phyloP scores from a whole-genome alignment of 2,888 invertebrate genomes.

The Eumacrocentrus americanus region DNA sequence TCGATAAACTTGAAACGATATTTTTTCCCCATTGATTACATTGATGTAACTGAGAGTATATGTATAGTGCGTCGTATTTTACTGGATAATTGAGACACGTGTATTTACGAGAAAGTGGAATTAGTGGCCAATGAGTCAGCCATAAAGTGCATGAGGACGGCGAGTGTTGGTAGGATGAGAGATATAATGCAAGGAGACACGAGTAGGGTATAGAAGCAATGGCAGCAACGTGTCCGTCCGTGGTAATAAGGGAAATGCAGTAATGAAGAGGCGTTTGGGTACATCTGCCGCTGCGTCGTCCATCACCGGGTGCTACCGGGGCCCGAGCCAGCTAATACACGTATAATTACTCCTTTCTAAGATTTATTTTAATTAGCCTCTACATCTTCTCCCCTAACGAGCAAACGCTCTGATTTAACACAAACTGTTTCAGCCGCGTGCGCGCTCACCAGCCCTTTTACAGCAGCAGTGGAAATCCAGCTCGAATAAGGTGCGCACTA shows the following conservation, averaged over 20 bases:
- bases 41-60: too few relatives aligned
- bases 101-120: too few relatives aligned
- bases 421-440: slow-evolving; percentile 41
- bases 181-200: neutral
- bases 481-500: too few relatives aligned
- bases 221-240: slow-evolving; percentile 48
- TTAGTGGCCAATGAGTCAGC: neutral
- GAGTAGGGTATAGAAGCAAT: slow-evolving; percentile 37
- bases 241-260: slow-evolving; percentile 60
- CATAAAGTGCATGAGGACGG: neutral
- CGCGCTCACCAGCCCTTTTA: slow-evolving; percentile 26
- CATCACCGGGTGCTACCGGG: slow-evolving; percentile 52
- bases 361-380: slow-evolving; percentile 62
- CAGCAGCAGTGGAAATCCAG: neutral
- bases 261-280: slow-evolving; percentile 61
- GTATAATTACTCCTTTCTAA: slow-evolving; percentile 62
- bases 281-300: slow-evolving; percentile 61
- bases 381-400: slow-evolving; percentile 60
- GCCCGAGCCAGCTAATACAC: slow-evolving; percentile 59
- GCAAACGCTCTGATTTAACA: slow-evolving; percentile 48
- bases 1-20: neutral
- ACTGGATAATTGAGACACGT: too few relatives aligned
- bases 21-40: slow-evolving; percentile 36
- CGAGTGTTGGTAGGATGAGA: slow-evolving; percentile 28
- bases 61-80: too few relatives aligned